These are phyloP conservation scores for Whitmania pigra DNA, from an alignment of 1,140 invertebrate species.

Conservation along the genomic window DNA sequence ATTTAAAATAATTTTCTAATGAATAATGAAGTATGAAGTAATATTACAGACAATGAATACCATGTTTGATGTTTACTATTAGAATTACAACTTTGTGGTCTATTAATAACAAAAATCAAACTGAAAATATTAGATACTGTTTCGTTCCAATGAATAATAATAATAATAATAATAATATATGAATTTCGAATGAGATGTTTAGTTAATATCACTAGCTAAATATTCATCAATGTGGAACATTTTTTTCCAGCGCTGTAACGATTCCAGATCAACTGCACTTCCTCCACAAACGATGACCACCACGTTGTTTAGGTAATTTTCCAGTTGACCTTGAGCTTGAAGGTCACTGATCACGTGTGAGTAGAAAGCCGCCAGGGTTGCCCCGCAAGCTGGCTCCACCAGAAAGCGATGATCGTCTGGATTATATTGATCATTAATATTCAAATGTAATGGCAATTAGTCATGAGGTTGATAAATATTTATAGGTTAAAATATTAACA, in stretches of 20 bases:
- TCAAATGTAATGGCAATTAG: not conserved
- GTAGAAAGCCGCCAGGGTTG: slow-evolving; percentile 44
- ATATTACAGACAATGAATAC: too few relatives aligned
- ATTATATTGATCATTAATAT: slow-evolving; percentile 5
- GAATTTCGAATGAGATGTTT: too few relatives aligned
- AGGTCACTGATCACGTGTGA: slow-evolving; percentile 33
- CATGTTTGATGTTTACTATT: too few relatives aligned
- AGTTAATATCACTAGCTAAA: too few relatives aligned
- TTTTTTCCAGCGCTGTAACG: slow-evolving; percentile 38
- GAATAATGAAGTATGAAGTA: too few relatives aligned
- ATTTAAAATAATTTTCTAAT: too few relatives aligned
- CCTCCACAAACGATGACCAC: slow-evolving; percentile 49
- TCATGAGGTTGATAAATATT: not conserved
- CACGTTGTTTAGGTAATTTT: slow-evolving; percentile 32
- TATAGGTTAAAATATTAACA: not conserved
- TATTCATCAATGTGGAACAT: too few relatives aligned
- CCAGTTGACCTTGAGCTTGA: slow-evolving; percentile 31
- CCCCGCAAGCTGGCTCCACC: slow-evolving; percentile 48
- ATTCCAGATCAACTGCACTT: slow-evolving; percentile 37
- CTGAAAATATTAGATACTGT: too few relatives aligned
- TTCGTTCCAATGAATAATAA: too few relatives aligned
- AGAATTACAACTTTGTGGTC: too few relatives aligned
- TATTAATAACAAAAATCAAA: too few relatives aligned
- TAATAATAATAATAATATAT: too few relatives aligned
- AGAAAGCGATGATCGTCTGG: slow-evolving; percentile 43